A percentile compares a stretch with the other conserved stretches of the same genome.
phyloP scores from a whole-genome alignment of 2,797 vertebrate genomes.

The Phalanger gymnotis region DNA sequence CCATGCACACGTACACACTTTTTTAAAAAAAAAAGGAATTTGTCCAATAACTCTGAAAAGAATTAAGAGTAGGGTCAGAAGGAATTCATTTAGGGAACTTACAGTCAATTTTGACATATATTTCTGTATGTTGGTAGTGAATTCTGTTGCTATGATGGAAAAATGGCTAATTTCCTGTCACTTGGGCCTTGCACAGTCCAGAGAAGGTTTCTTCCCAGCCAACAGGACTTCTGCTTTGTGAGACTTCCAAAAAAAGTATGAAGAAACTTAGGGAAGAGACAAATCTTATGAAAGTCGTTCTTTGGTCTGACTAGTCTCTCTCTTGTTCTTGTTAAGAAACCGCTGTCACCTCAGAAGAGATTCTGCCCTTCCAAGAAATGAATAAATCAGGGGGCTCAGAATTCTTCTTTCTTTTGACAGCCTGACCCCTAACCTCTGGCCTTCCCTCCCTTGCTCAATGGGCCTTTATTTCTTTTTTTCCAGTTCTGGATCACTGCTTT shows the following conservation, averaged over 20 bases:
- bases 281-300: neutral
- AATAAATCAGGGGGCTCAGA: conserved; percentile 14
- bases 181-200: neutral
- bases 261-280: neutral
- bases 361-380: neutral
- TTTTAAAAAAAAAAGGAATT: neutral
- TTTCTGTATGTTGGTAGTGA: neutral
- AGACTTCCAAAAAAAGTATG: neutral
- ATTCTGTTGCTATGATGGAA: conserved; percentile 2
- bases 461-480: conserved; percentile 41
- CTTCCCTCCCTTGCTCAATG: neutral
- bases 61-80: neutral
- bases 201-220: conserved; percentile 14
- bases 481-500: conserved; percentile 57
- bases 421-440: conserved; percentile 30
- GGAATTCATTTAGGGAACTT: neutral
- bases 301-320: fast-evolving
- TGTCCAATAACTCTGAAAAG: neutral
- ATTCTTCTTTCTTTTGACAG: conserved; percentile 30
- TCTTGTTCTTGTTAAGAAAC: neutral
- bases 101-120: neutral
- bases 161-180: neutral
- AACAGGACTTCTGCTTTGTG: neutral
- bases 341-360: neutral
- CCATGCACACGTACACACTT: neutral